Evolutionary conservation across 2,113 vertebrate species (phyloP).

Genomic region (Arothron firmamentum): DNA sequence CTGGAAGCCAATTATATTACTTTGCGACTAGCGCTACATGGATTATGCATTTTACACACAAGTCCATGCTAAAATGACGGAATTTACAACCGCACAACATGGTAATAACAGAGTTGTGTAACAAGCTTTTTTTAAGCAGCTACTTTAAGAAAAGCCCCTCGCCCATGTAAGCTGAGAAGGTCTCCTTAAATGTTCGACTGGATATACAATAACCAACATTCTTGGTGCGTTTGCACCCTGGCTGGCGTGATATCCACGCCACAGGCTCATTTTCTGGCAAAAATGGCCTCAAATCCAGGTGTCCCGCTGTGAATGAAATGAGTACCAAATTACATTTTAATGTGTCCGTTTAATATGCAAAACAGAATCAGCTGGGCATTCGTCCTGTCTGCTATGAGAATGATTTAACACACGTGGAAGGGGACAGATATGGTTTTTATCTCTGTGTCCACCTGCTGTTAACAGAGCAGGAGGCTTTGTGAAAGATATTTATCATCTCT

Average conservation of each 20-base stretch:
- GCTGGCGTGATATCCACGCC: background rate
- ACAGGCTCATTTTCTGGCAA: background rate
- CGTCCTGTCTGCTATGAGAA: background rate
- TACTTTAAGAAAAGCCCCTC: slow-evolving; percentile 57
- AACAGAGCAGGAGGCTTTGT: slow-evolving; percentile 5
- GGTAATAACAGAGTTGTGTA: slow-evolving; percentile 53
- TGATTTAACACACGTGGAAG: background rate
- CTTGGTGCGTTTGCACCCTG: slow-evolving; percentile 13
- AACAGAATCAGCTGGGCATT: background rate
- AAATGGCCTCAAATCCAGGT: slow-evolving; percentile 5
- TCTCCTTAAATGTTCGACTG: slow-evolving; percentile 58
- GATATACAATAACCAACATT: slow-evolving; percentile 51
- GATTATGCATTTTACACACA: background rate
- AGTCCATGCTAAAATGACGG: slow-evolving; percentile 45
- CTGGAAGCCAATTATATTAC: too few relatives aligned
- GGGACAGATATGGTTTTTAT: background rate
- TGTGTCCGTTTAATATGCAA: background rate
- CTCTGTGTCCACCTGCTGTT: slow-evolving; percentile 20
- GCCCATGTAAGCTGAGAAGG: slow-evolving; percentile 54
- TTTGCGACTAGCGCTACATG: too few relatives aligned
- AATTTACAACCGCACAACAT: slow-evolving; percentile 56
- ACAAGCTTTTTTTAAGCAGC: slow-evolving; percentile 53
- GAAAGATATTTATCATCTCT: slow-evolving; percentile 22
- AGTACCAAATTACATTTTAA: background rate
- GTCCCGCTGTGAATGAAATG: background rate